These are phyloP conservation scores for Palythoa grandis DNA, from an alignment of 92 coral and sea anemone genomes.

Conservation along the genomic window DNA sequence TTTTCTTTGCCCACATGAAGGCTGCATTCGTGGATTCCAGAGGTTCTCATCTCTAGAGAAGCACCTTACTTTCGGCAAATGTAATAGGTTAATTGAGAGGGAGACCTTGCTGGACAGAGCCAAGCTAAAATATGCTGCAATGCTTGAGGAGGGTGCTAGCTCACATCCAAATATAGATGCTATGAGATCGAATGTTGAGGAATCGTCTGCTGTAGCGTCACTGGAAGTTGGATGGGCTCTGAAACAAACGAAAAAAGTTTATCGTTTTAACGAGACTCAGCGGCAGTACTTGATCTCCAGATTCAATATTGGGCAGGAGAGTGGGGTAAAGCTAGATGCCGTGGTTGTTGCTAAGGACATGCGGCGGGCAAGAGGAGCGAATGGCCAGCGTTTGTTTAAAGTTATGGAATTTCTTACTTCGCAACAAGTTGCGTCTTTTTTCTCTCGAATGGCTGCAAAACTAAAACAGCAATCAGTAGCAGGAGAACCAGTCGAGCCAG, in stretches of 20 bases:
- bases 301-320: constrained; percentile 25
- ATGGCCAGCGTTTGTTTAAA: constrained; percentile 55
- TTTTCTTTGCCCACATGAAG: constrained; percentile 46
- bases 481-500: constrained; percentile 11
- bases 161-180: constrained; percentile 4
- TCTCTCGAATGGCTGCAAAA: constrained; percentile 57
- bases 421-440: constrained; percentile 59
- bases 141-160: constrained; percentile 29
- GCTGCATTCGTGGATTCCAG: constrained; percentile 48
- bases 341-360: constrained; percentile 50
- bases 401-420: constrained; percentile 53
- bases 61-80: constrained; percentile 38
- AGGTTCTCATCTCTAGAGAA: constrained; percentile 23
- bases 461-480: constrained; percentile 45
- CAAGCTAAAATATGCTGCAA: constrained; percentile 39
- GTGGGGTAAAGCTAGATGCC: constrained; percentile 16
- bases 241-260: constrained; percentile 15
- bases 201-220: constrained; percentile 16
- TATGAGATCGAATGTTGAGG: constrained; percentile 13
- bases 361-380: constrained; percentile 46
- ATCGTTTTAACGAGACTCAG: constrained; percentile 12
- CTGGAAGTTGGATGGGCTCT: constrained; percentile 14
- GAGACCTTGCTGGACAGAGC: constrained; percentile 51
- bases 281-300: constrained; percentile 20
- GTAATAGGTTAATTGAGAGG: constrained; percentile 40